A percentile compares a stretch with the other conserved stretches of the same genome.
These are phyloP conservation scores for Picus viridis DNA, from an alignment of 2,797 vertebrate genomes.

Conservation along the genomic window DNA sequence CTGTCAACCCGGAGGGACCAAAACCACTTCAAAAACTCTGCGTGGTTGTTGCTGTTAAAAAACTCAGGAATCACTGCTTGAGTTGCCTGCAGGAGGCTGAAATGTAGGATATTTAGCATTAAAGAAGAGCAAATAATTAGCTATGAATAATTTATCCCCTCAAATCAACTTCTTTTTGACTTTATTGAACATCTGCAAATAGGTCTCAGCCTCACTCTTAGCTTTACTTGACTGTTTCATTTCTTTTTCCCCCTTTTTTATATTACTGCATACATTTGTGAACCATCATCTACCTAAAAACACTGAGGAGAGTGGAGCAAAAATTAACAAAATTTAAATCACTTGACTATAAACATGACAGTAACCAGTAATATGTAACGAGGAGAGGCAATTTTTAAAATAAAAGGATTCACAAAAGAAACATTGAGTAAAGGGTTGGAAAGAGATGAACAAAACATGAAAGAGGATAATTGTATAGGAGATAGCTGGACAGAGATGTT, in stretches of 20 bases:
- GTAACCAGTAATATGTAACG: rapidly evolving
- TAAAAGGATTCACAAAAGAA: not conserved
- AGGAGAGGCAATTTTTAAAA: not conserved
- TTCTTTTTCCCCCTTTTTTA: not conserved
- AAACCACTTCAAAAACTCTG: slow-evolving; percentile 54
- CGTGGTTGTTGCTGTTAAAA: slow-evolving; percentile 42
- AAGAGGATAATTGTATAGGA: not conserved
- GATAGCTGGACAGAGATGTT: not conserved
- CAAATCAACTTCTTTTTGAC: slow-evolving; percentile 66
- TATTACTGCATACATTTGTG: not conserved
- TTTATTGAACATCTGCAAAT: slow-evolving; percentile 65
- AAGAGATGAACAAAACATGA: not conserved
- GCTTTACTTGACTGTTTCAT: not conserved
- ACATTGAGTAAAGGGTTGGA: not conserved
- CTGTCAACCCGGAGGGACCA: slow-evolving; percentile 62
- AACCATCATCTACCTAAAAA: not conserved
- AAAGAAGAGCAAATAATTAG: slow-evolving; percentile 71
- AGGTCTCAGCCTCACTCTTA: slow-evolving; percentile 36
- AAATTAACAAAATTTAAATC: not conserved
- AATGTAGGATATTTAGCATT: slow-evolving; percentile 67
- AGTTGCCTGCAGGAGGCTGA: slow-evolving; percentile 70
- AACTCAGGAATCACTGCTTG: slow-evolving; percentile 54
- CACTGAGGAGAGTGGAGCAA: not conserved
- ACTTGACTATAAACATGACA: not conserved
- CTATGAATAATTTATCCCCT: slow-evolving; percentile 72